phyloP scores from a whole-genome alignment of 2,888 invertebrate species.

The Girardia tigrina region DNA sequence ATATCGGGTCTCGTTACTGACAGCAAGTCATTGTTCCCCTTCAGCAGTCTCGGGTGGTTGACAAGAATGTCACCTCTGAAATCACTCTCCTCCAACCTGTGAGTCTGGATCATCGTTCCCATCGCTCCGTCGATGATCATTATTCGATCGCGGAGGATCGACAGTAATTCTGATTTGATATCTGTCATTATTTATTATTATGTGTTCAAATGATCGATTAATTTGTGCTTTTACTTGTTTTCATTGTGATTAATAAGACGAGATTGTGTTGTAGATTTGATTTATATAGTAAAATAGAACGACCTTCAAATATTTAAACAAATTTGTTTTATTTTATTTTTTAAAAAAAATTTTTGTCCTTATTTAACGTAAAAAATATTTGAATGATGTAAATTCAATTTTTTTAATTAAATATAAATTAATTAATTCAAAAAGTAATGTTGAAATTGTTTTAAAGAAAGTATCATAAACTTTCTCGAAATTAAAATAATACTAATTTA shows the following conservation, averaged over 20 bases:
- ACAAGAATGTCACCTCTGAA: constrained; percentile 52
- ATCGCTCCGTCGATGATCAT: constrained; percentile 56
- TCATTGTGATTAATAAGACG: neutral
- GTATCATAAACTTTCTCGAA: too few relatives aligned
- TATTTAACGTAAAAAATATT: too few relatives aligned
- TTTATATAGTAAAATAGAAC: too few relatives aligned
- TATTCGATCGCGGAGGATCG: constrained; percentile 48
- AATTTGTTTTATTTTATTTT: too few relatives aligned
- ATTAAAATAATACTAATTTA: too few relatives aligned
- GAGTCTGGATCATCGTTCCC: constrained; percentile 57
- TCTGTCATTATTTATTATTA: constrained; percentile 35
- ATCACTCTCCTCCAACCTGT: constrained; percentile 53
- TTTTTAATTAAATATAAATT: too few relatives aligned
- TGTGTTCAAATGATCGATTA: neutral
- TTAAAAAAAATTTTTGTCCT: too few relatives aligned
- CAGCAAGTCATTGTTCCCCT: constrained; percentile 56
- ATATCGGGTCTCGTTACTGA: constrained; percentile 53
- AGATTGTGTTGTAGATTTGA: too few relatives aligned
- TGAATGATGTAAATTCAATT: too few relatives aligned
- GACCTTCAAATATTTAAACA: too few relatives aligned
- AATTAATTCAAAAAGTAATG: too few relatives aligned
- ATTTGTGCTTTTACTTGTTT: neutral
- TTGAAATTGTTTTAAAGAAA: too few relatives aligned
- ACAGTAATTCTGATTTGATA: constrained; percentile 36
- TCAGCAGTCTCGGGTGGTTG: constrained; percentile 51